Evolutionary conservation across 2,888 invertebrate genomes (phyloP).

Genomic region (Sesamia inferens): DNA sequence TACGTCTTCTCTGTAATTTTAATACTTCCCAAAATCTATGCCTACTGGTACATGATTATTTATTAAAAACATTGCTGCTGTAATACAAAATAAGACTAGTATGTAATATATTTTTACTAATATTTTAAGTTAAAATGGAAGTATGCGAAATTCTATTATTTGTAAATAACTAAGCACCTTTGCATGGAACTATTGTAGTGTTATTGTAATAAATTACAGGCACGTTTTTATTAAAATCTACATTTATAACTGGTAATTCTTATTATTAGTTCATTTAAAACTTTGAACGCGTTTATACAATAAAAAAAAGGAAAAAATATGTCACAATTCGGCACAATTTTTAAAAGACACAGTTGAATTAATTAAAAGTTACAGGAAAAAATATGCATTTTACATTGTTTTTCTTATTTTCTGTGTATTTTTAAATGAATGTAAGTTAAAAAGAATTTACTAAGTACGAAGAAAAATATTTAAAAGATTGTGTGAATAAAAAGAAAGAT

Average conservation of each 20-base stretch:
- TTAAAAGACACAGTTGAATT: too few species aligned
- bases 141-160: slow-evolving; percentile 68
- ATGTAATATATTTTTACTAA: slow-evolving; percentile 73
- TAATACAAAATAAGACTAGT: slow-evolving; percentile 80
- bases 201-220: slow-evolving; percentile 76
- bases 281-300: slow-evolving; percentile 58
- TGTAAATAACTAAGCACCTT: slow-evolving; percentile 78
- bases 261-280: slow-evolving; percentile 58
- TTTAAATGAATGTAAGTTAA: not conserved
- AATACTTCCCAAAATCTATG: slow-evolving; percentile 33
- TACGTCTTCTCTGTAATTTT: slow-evolving; percentile 20
- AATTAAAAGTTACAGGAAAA: not conserved
- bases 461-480: slow-evolving; percentile 14
- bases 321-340: not conserved
- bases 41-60: slow-evolving; percentile 53
- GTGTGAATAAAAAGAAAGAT: not conserved
- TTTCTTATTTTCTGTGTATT: not conserved
- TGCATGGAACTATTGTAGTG: slow-evolving; percentile 72
- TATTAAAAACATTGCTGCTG: slow-evolving; percentile 63
- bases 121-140: slow-evolving; percentile 73
- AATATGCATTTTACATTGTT: not conserved
- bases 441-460: not conserved
- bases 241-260: slow-evolving; percentile 66
- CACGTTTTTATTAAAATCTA: slow-evolving; percentile 74
- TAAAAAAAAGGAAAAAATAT: not conserved